Conservation (phyloP, 1,140 invertebrate species). For the Hylaeus anthracinus region DNA sequence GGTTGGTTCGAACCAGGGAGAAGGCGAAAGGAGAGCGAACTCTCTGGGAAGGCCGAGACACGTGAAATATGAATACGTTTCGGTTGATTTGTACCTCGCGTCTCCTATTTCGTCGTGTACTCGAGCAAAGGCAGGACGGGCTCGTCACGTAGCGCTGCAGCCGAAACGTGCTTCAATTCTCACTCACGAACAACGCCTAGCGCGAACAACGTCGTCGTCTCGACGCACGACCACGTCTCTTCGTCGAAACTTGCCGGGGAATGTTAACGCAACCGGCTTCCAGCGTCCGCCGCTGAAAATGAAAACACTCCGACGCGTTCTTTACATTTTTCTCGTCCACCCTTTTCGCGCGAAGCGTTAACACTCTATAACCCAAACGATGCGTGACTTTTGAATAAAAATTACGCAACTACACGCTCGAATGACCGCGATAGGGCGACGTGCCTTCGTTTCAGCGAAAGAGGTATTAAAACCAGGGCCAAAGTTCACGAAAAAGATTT, state of each 20-base stretch:
- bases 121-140: conserved; percentile 32
- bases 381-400: no score
- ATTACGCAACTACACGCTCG: no score
- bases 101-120: conserved; percentile 59
- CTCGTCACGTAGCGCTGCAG: conserved; percentile 65
- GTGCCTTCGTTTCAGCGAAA: no score
- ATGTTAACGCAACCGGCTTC: conserved; percentile 54
- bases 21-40: conserved; percentile 14
- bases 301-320: conserved; percentile 35
- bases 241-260: conserved; percentile 36
- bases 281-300: conserved; percentile 40
- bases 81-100: conserved; percentile 61
- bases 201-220: conserved; percentile 19
- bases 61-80: conserved; percentile 62
- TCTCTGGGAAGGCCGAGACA: conserved; percentile 14
- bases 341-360: not conserved
- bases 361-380: not conserved
- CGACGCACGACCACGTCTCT: conserved; percentile 34
- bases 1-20: conserved; percentile 28
- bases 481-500: no score
- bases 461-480: no score
- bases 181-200: conserved; percentile 41
- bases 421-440: no score
- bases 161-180: conserved; percentile 68
- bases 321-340: conserved; percentile 3